phyloP scores from a whole-genome alignment of 2,113 vertebrate species.

The Anoplopoma fimbria region DNA sequence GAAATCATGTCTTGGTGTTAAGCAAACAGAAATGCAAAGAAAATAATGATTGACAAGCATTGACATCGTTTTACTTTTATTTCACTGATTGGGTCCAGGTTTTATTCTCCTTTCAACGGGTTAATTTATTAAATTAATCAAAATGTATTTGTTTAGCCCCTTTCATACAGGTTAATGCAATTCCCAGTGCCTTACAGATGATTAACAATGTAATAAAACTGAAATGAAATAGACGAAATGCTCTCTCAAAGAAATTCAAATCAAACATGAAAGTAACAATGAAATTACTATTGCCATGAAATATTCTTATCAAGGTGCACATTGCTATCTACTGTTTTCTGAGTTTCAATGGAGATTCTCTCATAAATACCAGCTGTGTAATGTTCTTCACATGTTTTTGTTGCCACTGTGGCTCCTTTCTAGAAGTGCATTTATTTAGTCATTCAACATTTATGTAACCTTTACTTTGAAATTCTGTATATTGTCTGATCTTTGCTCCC shows the following conservation, averaged over 20 bases:
- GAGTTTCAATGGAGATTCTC: not conserved
- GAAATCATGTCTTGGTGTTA: not conserved
- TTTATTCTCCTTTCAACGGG: not conserved
- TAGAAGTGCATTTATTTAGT: no score
- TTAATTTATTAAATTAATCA: not conserved
- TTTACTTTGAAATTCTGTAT: not conserved
- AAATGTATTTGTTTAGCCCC: no score
- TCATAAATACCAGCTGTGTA: not conserved
- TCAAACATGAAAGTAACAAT: not conserved
- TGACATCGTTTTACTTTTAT: not conserved
- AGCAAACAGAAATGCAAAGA: not conserved
- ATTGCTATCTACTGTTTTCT: not conserved
- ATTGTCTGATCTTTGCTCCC: not conserved
- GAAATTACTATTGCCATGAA: not conserved
- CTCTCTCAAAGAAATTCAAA: not conserved
- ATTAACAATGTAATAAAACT: not conserved
- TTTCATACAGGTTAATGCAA: not conserved
- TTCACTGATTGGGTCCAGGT: not conserved
- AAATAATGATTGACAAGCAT: not conserved
- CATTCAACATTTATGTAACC: no score
- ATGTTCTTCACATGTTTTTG: not conserved
- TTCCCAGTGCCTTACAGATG: not conserved
- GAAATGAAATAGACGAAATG: not conserved
- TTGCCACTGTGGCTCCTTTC: no score
- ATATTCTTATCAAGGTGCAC: not conserved